Base-by-base conservation (phyloP, 1,140 invertebrate species). In the Sweltsa coloradensis region DNA sequence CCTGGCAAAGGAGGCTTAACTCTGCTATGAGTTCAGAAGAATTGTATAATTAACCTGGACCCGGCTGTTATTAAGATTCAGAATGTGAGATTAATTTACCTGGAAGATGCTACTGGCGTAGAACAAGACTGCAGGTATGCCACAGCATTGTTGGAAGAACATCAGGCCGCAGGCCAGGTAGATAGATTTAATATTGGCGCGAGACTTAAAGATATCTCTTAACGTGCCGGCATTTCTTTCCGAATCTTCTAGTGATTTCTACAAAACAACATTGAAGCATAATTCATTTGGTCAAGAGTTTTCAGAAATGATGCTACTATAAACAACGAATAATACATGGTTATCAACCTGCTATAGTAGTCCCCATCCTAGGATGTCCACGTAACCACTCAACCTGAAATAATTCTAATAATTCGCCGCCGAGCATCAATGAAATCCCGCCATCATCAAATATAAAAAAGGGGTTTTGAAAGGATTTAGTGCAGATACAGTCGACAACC, bases 111-210 rank as follows among this genome's bases (percentile, higher is more conserved):
- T 57, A 0, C 73, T 72, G 0, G 82, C 72, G 54, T 89, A 90
- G 60, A 90, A 90, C 47, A 89, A 80, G 16, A 91, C 82, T 0
- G 82, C 83, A 55, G 91, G 91, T 18, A 92, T 85, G 34, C 89
- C 86, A 44, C 79, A 81, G 22, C 90, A 65, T 60, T 92, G 88
- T 58, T 92, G 88, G 60, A 91, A 83, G 41, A 87, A 67, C 83
- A 92, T 88, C 1, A 92, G 66, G 13, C 78, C 76, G 50, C 85
- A 73, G 34, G 75, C 78, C 25, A 93, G 84, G 4, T 79, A 46
- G 7, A 90, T 59, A 6, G 79, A 82, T 61, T 79, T 86, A 19
- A 71, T 61, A 0, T 76, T 75, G 11, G 76, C 71, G 50, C 64
- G 74, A 37, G 74, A 72, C 2, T 62, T 68, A 7, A 85, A 69